phyloP scores from a whole-genome alignment of 2,797 vertebrate species.

The Sylvilagus floridanus region DNA sequence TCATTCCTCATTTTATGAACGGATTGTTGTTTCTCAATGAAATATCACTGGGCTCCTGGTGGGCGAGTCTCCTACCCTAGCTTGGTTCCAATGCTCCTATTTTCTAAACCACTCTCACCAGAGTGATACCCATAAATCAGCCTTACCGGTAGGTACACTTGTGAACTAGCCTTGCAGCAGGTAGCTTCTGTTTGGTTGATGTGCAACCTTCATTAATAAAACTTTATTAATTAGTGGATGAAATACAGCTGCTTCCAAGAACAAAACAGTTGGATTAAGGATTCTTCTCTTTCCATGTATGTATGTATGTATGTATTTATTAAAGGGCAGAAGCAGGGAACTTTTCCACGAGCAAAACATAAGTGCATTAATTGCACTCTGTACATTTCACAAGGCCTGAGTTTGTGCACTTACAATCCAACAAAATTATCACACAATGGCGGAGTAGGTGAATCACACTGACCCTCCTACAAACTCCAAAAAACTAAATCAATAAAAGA shows the following conservation, averaged over 20 bases:
- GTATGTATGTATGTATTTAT: not conserved
- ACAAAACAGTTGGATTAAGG: not conserved
- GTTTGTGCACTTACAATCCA: not conserved
- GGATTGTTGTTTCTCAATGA: not conserved
- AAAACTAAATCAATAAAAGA: not conserved
- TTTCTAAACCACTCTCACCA: conserved; percentile 5
- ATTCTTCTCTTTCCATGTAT: not conserved
- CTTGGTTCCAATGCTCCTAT: not conserved
- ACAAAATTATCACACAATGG: not conserved
- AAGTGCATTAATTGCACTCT: not conserved
- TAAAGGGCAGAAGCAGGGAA: not conserved
- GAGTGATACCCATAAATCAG: not conserved
- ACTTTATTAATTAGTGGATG: not conserved
- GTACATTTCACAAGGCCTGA: not conserved
- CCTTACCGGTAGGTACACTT: not conserved
- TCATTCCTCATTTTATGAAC: not conserved
- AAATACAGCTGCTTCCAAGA: not conserved
- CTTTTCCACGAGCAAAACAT: not conserved
- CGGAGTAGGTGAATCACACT: not conserved
- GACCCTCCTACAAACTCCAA: not conserved
- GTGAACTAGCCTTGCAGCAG: not conserved
- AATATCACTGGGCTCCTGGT: not conserved
- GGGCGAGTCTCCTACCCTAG: not conserved
- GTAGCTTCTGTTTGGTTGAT: not conserved
- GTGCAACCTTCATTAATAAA: conserved; percentile 40